Percentiles rank a stretch among this genome's conserved stretches.
Evolutionary conservation across 2,888 invertebrate species (phyloP).

Genomic region (Xestia sexstrigata): DNA sequence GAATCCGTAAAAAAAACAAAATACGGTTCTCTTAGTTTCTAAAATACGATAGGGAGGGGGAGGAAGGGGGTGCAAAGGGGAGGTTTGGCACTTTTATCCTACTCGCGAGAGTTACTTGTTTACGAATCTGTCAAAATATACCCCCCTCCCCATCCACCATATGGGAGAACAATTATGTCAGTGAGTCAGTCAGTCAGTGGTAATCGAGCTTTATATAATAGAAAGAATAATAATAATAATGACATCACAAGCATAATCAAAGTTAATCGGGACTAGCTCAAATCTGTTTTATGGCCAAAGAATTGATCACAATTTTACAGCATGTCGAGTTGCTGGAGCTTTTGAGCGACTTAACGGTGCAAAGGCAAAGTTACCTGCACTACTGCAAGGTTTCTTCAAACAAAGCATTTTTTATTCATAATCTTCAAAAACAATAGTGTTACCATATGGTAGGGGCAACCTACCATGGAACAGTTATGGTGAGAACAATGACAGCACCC

Average conservation of each 20-base stretch:
- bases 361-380: slow-evolving; percentile 40
- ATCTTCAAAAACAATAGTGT: slow-evolving; percentile 28
- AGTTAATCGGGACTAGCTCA: neutral
- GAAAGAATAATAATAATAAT: no score
- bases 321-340: neutral
- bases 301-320: neutral
- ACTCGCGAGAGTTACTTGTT: no score
- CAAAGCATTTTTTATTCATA: slow-evolving; percentile 30
- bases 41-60: no score
- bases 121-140: no score
- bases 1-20: no score
- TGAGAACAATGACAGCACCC: slow-evolving; percentile 57
- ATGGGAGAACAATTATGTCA: no score
- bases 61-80: no score
- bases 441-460: slow-evolving; percentile 32
- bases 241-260: neutral
- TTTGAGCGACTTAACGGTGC: slow-evolving; percentile 4
- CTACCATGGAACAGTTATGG: slow-evolving; percentile 28
- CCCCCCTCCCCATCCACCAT: no score
- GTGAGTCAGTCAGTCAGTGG: no score
- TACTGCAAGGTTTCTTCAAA: slow-evolving; percentile 16
- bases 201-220: no score
- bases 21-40: no score
- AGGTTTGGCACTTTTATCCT: no score
- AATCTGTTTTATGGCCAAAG: neutral